phyloP scores from a whole-genome alignment of 92 coral and sea anemone genomes.

The Siderastrea siderea region DNA sequence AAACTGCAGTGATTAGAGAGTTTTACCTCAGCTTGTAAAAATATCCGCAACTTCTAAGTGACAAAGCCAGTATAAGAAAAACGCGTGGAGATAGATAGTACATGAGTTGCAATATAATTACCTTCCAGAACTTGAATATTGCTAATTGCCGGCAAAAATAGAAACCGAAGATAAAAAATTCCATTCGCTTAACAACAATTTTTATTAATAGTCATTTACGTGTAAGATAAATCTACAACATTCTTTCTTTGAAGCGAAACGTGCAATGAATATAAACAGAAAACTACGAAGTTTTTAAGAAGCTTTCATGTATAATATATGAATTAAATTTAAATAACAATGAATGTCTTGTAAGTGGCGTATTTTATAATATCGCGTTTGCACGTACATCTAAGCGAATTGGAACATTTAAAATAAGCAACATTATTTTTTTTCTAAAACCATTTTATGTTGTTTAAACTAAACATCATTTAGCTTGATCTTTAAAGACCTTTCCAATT shows the following conservation, averaged over 20 bases:
- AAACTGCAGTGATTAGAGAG: not conserved
- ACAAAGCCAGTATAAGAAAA: not conserved
- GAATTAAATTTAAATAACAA: conserved; percentile 23
- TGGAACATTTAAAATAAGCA: not conserved
- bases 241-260: not conserved
- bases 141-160: not conserved
- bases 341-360: conserved; percentile 12
- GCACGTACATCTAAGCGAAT: conserved; percentile 23
- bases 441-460: no score
- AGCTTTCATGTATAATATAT: not conserved
- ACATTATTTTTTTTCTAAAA: no score
- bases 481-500: not conserved
- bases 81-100: not conserved
- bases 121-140: not conserved
- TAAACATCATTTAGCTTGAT: no score
- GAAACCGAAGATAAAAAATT: not conserved
- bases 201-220: not conserved
- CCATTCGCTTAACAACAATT: not conserved
- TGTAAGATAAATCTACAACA: not conserved
- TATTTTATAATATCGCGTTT: not conserved
- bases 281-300: not conserved
- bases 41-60: not conserved
- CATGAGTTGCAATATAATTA: not conserved
- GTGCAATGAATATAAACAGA: conserved; percentile 28
- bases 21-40: not conserved